Conservation (phyloP, 92 coral and sea anemone genomes). For the Zoanthus solanderi region DNA sequence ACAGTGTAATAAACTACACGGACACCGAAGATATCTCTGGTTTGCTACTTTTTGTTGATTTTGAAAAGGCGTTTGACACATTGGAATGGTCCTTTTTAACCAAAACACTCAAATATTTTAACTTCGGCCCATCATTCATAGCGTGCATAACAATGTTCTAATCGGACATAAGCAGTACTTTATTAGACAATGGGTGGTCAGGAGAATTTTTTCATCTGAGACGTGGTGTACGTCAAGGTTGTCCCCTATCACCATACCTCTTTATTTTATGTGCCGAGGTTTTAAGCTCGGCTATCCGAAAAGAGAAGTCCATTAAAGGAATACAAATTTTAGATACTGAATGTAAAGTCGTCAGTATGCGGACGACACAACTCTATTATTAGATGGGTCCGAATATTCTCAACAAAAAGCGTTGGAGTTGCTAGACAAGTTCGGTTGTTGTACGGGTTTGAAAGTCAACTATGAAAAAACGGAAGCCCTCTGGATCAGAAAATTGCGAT, state of each 20-base stretch:
- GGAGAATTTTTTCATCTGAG: slow-evolving; percentile 28
- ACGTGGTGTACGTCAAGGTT: slow-evolving; percentile 39
- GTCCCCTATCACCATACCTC: slow-evolving; percentile 45
- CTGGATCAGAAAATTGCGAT: no score
- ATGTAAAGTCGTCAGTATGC: slow-evolving; percentile 48
- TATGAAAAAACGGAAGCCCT: no score
- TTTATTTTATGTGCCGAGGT: slow-evolving; percentile 37
- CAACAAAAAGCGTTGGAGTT: background rate
- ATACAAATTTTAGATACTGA: slow-evolving; percentile 39
- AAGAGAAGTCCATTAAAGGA: slow-evolving; percentile 26
- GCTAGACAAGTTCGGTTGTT: no score
- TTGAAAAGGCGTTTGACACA: slow-evolving; percentile 50
- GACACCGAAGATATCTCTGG: slow-evolving; percentile 33
- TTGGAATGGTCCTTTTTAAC: slow-evolving; percentile 45
- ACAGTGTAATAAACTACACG: slow-evolving; percentile 44
- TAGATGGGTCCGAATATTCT: background rate
- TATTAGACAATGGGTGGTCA: slow-evolving; percentile 49
- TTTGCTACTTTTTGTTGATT: slow-evolving; percentile 34
- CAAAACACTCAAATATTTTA: slow-evolving; percentile 24
- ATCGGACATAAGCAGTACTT: background rate
- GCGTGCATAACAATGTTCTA: slow-evolving; percentile 34
- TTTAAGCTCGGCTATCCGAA: slow-evolving; percentile 29
- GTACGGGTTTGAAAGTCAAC: no score
- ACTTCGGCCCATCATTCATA: slow-evolving; percentile 8
- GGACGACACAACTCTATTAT: slow-evolving; percentile 49